Conservation (phyloP, 1,140 invertebrate genomes). For the Sogatella furcifera region DNA sequence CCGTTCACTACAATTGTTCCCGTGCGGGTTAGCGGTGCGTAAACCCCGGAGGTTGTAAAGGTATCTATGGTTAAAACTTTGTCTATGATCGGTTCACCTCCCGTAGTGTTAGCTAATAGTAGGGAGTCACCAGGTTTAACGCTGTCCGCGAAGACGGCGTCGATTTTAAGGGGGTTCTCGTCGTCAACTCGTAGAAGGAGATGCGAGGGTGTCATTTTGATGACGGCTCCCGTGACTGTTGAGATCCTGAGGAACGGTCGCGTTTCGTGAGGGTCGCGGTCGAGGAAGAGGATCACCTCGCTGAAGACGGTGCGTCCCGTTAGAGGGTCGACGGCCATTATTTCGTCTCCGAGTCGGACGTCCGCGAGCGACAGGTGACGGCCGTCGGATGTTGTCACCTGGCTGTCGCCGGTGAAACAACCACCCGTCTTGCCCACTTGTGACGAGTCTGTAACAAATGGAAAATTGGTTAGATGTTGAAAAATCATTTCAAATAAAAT, state of each 20-base stretch:
- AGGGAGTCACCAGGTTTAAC: conserved; percentile 42
- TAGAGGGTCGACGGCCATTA: conserved; percentile 57
- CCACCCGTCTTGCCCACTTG: conserved; percentile 65
- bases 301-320: conserved; percentile 61
- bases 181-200: conserved; percentile 41
- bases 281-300: conserved; percentile 82
- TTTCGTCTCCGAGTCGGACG: conserved; percentile 63
- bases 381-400: conserved; percentile 45
- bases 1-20: conserved; percentile 87
- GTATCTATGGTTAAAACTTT: conserved; percentile 48
- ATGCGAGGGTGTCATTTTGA: conserved; percentile 79
- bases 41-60: conserved; percentile 58
- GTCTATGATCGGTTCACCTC: conserved; percentile 31
- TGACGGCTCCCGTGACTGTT: conserved; percentile 51
- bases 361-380: conserved; percentile 42
- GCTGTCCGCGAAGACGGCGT: conserved; percentile 45
- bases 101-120: conserved; percentile 36
- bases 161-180: conserved; percentile 15
- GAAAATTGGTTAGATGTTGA: conserved; percentile 12
- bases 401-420: conserved; percentile 60
- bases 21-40: conserved; percentile 75
- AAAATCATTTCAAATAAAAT: no score
- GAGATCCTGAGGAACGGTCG: conserved; percentile 59
- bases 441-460: conserved; percentile 74
- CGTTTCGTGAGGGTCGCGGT: conserved; percentile 53